Conservation (phyloP, 2,888 invertebrate genomes). For the Aspidiotus destructor region DNA sequence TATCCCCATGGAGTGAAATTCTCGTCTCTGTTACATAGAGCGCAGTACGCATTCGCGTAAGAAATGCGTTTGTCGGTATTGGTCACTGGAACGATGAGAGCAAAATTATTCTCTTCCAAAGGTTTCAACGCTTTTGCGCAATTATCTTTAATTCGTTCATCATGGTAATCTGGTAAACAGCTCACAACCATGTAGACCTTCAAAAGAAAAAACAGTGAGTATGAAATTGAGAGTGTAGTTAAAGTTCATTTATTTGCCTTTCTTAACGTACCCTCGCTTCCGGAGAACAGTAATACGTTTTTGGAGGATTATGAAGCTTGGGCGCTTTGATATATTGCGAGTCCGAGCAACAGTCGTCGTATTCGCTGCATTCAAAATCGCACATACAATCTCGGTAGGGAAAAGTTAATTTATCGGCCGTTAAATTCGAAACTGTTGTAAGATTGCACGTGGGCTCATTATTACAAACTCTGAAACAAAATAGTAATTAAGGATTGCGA, state of each 20-base stretch:
- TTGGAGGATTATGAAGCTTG: slow-evolving; percentile 7
- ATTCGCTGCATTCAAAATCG: slow-evolving; percentile 43
- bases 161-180: slow-evolving; percentile 42
- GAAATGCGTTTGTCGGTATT: slow-evolving; percentile 19
- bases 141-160: slow-evolving; percentile 33
- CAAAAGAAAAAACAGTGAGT: not conserved
- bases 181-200: slow-evolving; percentile 43
- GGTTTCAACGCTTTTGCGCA: slow-evolving; percentile 12
- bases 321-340: slow-evolving; percentile 39
- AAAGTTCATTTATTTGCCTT: no score
- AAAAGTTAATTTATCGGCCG: slow-evolving; percentile 5
- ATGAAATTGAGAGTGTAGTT: no score
- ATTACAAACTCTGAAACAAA: slow-evolving; percentile 21
- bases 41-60: slow-evolving; percentile 26
- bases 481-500: no score
- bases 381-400: slow-evolving; percentile 42
- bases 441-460: slow-evolving; percentile 24
- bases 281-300: slow-evolving; percentile 1
- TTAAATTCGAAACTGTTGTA: not conserved
- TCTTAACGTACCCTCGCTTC: not conserved
- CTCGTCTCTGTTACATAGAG: slow-evolving; percentile 21
- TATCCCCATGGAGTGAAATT: slow-evolving; percentile 42
- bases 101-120: slow-evolving; percentile 8
- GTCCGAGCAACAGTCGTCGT: slow-evolving; percentile 45
- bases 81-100: slow-evolving; percentile 10